Percentiles rank a stretch among this genome's conserved stretches.
Evolutionary conservation across 2,797 vertebrate species (phyloP).

Genomic region (Aselliscus stoliczkanus): DNA sequence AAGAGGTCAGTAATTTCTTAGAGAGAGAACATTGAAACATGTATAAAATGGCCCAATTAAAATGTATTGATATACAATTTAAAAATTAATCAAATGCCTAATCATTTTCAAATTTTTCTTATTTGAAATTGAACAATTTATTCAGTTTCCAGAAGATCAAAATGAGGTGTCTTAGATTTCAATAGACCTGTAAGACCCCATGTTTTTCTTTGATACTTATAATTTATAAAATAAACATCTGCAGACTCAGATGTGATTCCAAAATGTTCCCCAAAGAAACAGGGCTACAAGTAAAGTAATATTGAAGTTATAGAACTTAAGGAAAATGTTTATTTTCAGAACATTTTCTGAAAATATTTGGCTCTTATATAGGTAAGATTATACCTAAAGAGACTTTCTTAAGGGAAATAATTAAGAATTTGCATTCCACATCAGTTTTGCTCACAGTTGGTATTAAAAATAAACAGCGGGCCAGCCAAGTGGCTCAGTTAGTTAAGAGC

Average conservation of each 20-base stretch:
- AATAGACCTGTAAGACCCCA: neutral
- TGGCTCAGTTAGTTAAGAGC: too few species aligned
- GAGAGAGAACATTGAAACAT: neutral
- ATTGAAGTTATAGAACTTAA: neutral
- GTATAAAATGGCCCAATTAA: constrained; percentile 24
- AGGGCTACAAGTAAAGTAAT: neutral
- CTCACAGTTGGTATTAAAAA: neutral
- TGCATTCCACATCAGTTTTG: neutral
- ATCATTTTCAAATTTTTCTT: neutral
- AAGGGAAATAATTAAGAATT: constrained; percentile 3
- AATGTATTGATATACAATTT: neutral
- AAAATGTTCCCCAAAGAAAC: neutral
- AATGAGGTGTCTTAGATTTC: neutral
- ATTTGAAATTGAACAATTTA: constrained; percentile 34
- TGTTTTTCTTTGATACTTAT: neutral
- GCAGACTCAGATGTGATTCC: neutral
- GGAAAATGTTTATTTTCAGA: neutral
- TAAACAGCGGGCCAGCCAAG: too few species aligned
- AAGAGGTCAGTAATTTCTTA: neutral
- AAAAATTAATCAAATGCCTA: neutral
- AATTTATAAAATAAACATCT: neutral
- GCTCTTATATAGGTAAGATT: neutral
- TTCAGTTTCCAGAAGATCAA: neutral
- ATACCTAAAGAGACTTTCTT: neutral
- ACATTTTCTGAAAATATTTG: neutral